phyloP scores from a whole-genome alignment of 2,113 vertebrate species.

The Pycnonotus jocosus region DNA sequence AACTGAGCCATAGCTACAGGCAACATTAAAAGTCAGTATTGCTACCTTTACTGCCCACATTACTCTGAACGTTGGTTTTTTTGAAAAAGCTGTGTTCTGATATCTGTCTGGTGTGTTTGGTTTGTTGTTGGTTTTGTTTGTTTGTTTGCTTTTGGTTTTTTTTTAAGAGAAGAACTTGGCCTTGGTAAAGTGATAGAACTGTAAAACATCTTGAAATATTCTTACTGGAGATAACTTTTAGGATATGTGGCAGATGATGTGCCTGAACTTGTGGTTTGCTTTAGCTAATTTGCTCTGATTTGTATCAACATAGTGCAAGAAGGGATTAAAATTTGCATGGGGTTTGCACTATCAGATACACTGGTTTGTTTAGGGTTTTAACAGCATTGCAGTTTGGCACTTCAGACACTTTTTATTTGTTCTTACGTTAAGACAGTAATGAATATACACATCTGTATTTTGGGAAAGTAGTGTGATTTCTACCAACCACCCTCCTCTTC shows the following conservation, averaged over 20 bases:
- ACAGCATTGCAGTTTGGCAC: not conserved
- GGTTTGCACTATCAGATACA: not conserved
- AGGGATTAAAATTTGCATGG: not conserved
- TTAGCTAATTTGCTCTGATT: not conserved
- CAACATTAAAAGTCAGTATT: not conserved
- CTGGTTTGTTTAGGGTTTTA: not conserved
- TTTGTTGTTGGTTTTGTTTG: too few relatives aligned
- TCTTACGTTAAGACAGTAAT: not conserved
- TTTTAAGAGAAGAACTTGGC: not conserved
- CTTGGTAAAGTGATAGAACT: not conserved
- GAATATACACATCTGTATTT: not conserved
- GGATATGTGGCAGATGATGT: not conserved
- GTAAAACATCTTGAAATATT: not conserved
- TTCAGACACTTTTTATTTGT: not conserved
- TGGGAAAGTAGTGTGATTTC: not conserved
- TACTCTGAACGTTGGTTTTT: not conserved
- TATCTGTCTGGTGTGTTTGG: not conserved
- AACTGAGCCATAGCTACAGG: not conserved
- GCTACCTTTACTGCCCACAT: not conserved
- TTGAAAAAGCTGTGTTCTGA: not conserved
- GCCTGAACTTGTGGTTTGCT: not conserved
- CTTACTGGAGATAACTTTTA: not conserved
- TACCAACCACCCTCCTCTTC: not conserved
- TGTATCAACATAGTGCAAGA: not conserved
- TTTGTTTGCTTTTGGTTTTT: not conserved